Percentiles rank a stretch among this genome's conserved stretches.
phyloP scores from a whole-genome alignment of 2,888 invertebrate species.

The Tiliacea citrago region DNA sequence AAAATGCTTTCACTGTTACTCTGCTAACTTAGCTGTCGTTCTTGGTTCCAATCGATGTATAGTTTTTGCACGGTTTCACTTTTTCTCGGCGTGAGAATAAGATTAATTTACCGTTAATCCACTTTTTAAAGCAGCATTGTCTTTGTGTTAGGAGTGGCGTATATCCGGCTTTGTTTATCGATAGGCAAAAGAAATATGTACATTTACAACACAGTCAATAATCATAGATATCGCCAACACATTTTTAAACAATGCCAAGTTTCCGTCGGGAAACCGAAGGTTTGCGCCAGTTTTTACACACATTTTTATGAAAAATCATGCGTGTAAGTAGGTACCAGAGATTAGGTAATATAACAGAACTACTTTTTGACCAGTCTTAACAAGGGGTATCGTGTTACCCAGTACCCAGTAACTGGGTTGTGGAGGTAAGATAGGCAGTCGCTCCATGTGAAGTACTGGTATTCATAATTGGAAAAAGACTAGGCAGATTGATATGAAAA shows the following conservation, averaged over 20 bases:
- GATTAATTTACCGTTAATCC: slow-evolving; percentile 26
- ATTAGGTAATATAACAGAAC: not conserved
- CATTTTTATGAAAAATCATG: not conserved
- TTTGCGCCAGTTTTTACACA: not conserved
- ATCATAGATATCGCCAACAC: not conserved
- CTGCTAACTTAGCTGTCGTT: slow-evolving; percentile 32
- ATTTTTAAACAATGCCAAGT: not conserved
- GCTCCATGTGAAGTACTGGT: too few relatives aligned
- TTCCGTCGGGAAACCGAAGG: not conserved
- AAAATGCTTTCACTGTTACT: slow-evolving; percentile 51
- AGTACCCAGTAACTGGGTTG: too few relatives aligned
- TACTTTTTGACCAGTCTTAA: not conserved
- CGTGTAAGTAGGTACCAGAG: too few relatives aligned
- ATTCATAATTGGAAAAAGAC: too few relatives aligned
- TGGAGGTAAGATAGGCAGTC: too few relatives aligned
- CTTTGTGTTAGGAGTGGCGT: slow-evolving; percentile 20
- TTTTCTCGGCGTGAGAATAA: slow-evolving; percentile 51
- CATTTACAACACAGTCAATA: not conserved
- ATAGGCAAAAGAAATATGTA: not conserved
- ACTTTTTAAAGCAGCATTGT: slow-evolving; percentile 31
- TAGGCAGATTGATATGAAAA: too few relatives aligned
- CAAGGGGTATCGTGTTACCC: too few relatives aligned
- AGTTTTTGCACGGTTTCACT: slow-evolving; percentile 51
- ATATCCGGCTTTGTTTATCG: slow-evolving; percentile 7
- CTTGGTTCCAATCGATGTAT: slow-evolving; percentile 27